Percentiles rank a stretch among this genome's conserved stretches.
Conservation (phyloP, 1,140 invertebrate species). For the Wasmannia auropunctata region DNA sequence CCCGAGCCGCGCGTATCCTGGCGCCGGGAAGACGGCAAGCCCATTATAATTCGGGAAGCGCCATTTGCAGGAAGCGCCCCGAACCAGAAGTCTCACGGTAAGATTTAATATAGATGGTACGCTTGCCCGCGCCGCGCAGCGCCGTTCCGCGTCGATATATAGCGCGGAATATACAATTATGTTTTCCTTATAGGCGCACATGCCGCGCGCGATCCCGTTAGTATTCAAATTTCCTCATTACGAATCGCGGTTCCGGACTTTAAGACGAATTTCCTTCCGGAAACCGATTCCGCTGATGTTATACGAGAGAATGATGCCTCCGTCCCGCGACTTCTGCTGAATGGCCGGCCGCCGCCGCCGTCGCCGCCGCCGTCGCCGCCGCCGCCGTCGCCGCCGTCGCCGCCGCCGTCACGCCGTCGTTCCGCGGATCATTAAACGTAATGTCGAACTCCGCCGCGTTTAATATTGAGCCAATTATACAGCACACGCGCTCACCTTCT, state of each 20-base stretch:
- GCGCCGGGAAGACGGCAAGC: conserved; percentile 93
- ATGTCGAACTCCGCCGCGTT: conserved; percentile 17
- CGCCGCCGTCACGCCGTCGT: too few relatives aligned
- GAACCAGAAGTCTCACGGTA: conserved; percentile 86
- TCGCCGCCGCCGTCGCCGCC: background rate
- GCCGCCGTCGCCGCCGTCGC: too few relatives aligned
- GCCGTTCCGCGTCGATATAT: conserved; percentile 61
- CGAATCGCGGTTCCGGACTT: conserved; percentile 23
- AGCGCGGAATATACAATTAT: conserved; percentile 65
- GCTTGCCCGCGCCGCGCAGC: conserved; percentile 17
- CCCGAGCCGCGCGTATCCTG: conserved; percentile 94
- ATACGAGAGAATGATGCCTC: conserved; percentile 1
- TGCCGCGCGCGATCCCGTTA: conserved; percentile 19
- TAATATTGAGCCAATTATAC: conserved; percentile 29
- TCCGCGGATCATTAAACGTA: conserved; percentile 36
- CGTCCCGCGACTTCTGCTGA: background rate
- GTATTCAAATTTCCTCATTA: conserved; percentile 70
- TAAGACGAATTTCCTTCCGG: conserved; percentile 42
- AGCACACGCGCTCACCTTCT: background rate
- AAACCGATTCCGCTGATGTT: conserved; percentile 48
- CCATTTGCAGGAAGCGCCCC: conserved; percentile 76
- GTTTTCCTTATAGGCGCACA: conserved; percentile 50
- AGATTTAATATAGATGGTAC: conserved; percentile 73
- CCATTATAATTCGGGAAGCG: conserved; percentile 92
- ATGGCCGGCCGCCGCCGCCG: background rate